Evolutionary conservation across 2,113 vertebrate genomes (phyloP).

Genomic region (Tursiops truncatus): DNA sequence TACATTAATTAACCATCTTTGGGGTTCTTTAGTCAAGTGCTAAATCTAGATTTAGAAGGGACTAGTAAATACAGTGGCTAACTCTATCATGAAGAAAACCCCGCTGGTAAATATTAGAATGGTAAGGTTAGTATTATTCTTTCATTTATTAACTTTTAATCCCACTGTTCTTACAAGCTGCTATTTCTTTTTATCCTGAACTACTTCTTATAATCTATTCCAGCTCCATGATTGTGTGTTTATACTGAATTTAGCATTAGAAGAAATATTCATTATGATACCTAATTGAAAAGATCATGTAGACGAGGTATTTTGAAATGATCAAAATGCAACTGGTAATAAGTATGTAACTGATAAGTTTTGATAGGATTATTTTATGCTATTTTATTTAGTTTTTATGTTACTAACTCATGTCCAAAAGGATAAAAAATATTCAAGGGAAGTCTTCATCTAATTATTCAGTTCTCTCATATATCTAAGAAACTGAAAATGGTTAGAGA

Average conservation of each 20-base stretch:
- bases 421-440: background rate
- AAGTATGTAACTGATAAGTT: slow-evolving; percentile 70
- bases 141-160: slow-evolving; percentile 33
- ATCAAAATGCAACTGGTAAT: slow-evolving; percentile 70
- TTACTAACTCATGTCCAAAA: slow-evolving; percentile 58
- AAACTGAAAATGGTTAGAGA: slow-evolving; percentile 61
- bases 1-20: background rate
- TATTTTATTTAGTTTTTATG: slow-evolving; percentile 72
- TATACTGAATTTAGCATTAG: slow-evolving; percentile 66
- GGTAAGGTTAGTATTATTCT: background rate
- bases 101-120: background rate
- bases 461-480: slow-evolving; percentile 34
- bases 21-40: background rate
- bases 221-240: background rate
- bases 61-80: background rate
- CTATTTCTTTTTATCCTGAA: slow-evolving; percentile 14
- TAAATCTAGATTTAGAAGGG: background rate
- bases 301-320: slow-evolving; percentile 70
- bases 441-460: background rate
- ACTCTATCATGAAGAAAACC: background rate
- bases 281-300: slow-evolving; percentile 69
- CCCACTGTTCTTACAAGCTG: background rate
- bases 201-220: background rate
- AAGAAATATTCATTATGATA: slow-evolving; percentile 74
- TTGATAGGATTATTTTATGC: slow-evolving; percentile 57